phyloP scores from a whole-genome alignment of 2,888 invertebrate species.

The Pristionchus arcanus region DNA sequence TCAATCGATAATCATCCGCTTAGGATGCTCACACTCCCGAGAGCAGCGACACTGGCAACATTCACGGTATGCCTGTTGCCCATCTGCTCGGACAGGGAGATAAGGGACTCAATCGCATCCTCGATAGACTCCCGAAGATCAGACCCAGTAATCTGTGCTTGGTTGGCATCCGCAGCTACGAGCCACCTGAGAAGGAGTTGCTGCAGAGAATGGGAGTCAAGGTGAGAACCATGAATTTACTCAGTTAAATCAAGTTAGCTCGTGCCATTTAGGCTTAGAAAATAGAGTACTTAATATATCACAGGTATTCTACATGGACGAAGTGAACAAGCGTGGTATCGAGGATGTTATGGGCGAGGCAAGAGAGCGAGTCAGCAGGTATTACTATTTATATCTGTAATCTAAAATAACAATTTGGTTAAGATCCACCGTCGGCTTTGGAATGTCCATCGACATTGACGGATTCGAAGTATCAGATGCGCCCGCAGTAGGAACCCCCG shows the following conservation, averaged over 20 bases:
- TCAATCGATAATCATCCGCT: not conserved
- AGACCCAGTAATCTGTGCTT: slow-evolving; percentile 70
- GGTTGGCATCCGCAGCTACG: slow-evolving; percentile 73
- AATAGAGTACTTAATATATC: too few relatives aligned
- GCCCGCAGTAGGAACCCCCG: slow-evolving; percentile 75
- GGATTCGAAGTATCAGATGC: slow-evolving; percentile 72
- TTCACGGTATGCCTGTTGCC: slow-evolving; percentile 76
- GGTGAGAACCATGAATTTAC: slow-evolving; percentile 51
- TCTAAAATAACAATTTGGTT: slow-evolving; percentile 46
- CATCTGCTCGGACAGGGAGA: slow-evolving; percentile 74
- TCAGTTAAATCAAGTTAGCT: not conserved
- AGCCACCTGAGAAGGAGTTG: slow-evolving; percentile 72
- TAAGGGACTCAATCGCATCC: slow-evolving; percentile 60
- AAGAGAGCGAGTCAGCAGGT: slow-evolving; percentile 67
- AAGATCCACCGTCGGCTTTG: slow-evolving; percentile 71
- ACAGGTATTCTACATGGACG: slow-evolving; percentile 68
- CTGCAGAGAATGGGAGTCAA: slow-evolving; percentile 71
- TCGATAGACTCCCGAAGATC: slow-evolving; percentile 70
- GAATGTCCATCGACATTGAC: slow-evolving; percentile 75
- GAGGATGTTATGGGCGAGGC: slow-evolving; percentile 73
- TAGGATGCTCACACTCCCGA: slow-evolving; percentile 73
- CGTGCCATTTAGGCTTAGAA: not conserved
- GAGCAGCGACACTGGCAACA: slow-evolving; percentile 70
- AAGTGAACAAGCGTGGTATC: slow-evolving; percentile 71
- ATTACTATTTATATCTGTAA: too few relatives aligned